Evolutionary conservation across 2,113 vertebrate species (phyloP), one percentile per base, ranked within the genome.

Genomic region (Odontophorus gujanensis): DNA sequence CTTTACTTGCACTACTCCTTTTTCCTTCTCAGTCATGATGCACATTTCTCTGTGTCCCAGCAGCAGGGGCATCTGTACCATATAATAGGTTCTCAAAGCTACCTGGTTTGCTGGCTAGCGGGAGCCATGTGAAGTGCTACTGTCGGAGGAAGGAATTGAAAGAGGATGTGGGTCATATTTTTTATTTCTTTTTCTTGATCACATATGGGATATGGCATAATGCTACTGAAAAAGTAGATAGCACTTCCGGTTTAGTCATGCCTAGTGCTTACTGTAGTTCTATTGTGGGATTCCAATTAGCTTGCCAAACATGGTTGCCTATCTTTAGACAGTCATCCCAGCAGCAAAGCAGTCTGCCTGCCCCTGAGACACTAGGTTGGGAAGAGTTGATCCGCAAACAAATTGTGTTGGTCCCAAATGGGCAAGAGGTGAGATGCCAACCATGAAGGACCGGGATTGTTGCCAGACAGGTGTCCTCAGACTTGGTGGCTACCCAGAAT

Each of bases 201-300:
- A 1, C 32, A 9, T 48, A 34, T 42, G 38, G 5, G 0, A 72
- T 92, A 73, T 62, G 81, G 89, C 91, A 42, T 0, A 3, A 30
- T 38, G 83, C 91, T 67, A 21, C 59, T 85, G 74, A 79, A 72
- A 80, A 59, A 87, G 67, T 9, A 66, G 85, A 43, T 28, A 50
- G 75, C 1, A 2, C 42, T 91, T 82, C 58, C 38, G 74, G 74
- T 87, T 92, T 82, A 93, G 75, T 95, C 92, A 71, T 92, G 75
- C 67, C 72, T 42, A 5, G 30, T 69, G 87, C 81, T 95, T 94
- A 71, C 93, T 90, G 80, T 90, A 90, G 92, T 34, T 42, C 26
- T 22, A n/a, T 40, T 48, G 66, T 85, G 87, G 91, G 89, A 87
- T 92, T 92, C 93, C 89, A 83, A 13, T n/a, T n/a, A 34, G 25